Evolutionary conservation across 2,113 vertebrate species (phyloP).

Genomic region (Heterocephalus glaber): DNA sequence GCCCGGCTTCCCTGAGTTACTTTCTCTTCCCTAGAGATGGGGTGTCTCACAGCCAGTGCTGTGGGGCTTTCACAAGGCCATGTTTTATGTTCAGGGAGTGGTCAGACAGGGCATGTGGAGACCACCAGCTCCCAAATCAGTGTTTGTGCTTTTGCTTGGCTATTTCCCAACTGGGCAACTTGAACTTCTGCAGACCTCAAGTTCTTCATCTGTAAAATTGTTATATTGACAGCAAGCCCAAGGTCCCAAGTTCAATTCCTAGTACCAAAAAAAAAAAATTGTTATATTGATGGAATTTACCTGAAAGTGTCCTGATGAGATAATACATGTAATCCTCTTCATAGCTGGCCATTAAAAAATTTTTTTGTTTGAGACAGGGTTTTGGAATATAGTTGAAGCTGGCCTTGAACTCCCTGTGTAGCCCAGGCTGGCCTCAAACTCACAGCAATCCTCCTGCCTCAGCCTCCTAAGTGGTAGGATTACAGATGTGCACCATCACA

Average conservation of each 20-base stretch:
- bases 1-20: background rate
- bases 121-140: background rate
- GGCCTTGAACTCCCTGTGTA: background rate
- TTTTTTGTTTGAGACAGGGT: background rate
- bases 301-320: background rate
- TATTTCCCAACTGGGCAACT: background rate
- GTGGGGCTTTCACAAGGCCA: accelerated
- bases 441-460: background rate
- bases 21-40: background rate
- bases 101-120: accelerated
- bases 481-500: too few relatives aligned
- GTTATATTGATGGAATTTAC: background rate
- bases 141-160: background rate
- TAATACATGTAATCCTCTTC: background rate
- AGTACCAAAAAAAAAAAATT: too few relatives aligned
- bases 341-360: background rate
- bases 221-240: too few relatives aligned
- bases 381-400: background rate
- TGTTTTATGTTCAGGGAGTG: background rate
- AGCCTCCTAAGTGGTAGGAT: background rate
- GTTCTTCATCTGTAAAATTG: background rate
- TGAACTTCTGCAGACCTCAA: background rate
- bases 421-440: background rate
- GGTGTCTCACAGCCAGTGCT: background rate
- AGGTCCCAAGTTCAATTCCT: too few relatives aligned